Evolutionary conservation across 2,797 vertebrate genomes (phyloP).

Genomic region (Microcaecilia unicolor): DNA sequence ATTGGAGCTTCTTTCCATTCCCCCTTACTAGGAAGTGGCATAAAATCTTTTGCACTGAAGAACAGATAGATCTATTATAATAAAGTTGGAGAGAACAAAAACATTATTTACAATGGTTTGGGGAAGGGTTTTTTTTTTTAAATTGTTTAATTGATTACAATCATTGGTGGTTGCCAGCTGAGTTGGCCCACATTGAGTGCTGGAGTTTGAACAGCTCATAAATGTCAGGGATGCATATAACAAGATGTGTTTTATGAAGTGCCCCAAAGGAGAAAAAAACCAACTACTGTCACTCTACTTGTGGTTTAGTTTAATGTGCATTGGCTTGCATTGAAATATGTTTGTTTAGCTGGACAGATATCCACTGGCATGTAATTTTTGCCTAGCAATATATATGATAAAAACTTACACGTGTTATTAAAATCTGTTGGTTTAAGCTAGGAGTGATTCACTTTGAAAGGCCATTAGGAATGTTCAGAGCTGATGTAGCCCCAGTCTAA

Average conservation of each 20-base stretch:
- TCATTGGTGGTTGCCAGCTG: not conserved
- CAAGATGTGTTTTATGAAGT: constrained; percentile 10
- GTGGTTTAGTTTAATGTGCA: constrained; percentile 1
- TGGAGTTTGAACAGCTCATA: not conserved
- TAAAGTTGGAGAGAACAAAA: not conserved
- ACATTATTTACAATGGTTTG: not conserved
- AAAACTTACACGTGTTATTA: not conserved
- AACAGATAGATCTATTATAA: not conserved
- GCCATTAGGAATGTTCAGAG: too few relatives aligned
- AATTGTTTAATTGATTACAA: not conserved
- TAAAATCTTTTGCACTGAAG: not conserved
- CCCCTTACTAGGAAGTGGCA: not conserved
- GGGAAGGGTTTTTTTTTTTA: not conserved
- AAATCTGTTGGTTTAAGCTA: not conserved
- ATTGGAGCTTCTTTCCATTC: too few relatives aligned
- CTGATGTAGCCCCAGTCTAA: too few relatives aligned
- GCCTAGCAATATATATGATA: not conserved
- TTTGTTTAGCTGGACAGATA: not conserved
- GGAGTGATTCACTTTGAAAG: too few relatives aligned
- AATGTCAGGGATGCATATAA: constrained; percentile 5
- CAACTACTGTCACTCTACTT: not conserved
- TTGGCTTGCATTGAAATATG: constrained; percentile 1
- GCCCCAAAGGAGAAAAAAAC: not conserved
- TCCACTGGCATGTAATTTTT: not conserved
- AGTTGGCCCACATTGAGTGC: not conserved